Base-by-base conservation (phyloP, 2,888 invertebrate genomes). In the Tinea semifulvella region DNA sequence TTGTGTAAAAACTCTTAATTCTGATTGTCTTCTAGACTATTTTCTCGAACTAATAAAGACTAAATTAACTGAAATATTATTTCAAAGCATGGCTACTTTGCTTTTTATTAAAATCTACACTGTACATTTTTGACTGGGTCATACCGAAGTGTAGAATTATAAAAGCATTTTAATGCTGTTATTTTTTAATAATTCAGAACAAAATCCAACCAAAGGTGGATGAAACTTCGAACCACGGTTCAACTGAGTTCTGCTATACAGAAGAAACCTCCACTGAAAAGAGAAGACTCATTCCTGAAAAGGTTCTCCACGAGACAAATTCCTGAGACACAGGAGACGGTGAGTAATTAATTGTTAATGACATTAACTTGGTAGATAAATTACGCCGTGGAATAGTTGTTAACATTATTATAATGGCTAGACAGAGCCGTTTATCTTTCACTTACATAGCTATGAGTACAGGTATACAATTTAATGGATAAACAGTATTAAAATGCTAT, bases 131-230 rank as follows among this genome's bases (percentile, higher is more conserved):
- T 14, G 13, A 31, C 7, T n/a, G 14, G 8, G 5, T 13, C 11
- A 31, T n/a, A n/a, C n/a, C n/a, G n/a, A 31, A 31, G 31, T 31
- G 31, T 31, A 31, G 31, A 31, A 11, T n/a, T 13, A 14, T n/a
- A 31, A 31, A 31, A 31, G 31, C 31, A 31, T 31, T 31, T 36
- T 36, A 36, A 36, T 18, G 36, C 18, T 18, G 10, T 36, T 36
- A 36, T 36, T 36, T 36, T 36, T 14, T 36, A 36, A 36, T 51
- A 58, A 57, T 79, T 47, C 86, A 94, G 94, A 87, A 92, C 92
- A 65, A 92, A 92, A 73, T 92, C 94, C 65, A 96, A 94, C 76
- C 93, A 96, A 69, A 87, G 96, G 81, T 98, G 98, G 94, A 92
- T 95, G 90, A 96, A 97, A 76, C 84, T 98, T 52, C 85, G 96